Percentiles rank a stretch among this genome's conserved stretches.
These are phyloP conservation scores for Andrena bicolor DNA, from an alignment of 2,888 invertebrate genomes.

Conservation along the genomic window DNA sequence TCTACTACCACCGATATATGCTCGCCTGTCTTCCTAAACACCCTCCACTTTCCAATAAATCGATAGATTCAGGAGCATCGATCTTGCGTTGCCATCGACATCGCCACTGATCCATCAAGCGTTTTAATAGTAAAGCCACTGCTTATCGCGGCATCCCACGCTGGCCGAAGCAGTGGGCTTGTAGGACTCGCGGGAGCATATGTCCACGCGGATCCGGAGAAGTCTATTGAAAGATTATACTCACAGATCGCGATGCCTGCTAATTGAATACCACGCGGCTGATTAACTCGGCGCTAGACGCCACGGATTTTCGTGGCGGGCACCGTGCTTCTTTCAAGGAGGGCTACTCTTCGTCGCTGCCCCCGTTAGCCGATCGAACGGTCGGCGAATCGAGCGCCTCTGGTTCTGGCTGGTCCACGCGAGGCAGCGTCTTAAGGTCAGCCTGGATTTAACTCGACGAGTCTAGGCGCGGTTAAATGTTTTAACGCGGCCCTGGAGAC, in stretches of 20 bases:
- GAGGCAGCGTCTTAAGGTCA: conserved; percentile 23
- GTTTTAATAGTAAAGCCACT: conserved; percentile 16
- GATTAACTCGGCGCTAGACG: not conserved
- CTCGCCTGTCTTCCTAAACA: not conserved
- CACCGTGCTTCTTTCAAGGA: not conserved
- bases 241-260: not conserved
- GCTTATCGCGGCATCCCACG: conserved; percentile 36
- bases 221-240: conserved; percentile 28
- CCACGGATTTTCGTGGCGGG: not conserved
- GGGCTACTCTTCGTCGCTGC: not conserved
- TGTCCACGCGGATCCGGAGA: conserved; percentile 20
- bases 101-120: conserved; percentile 27
- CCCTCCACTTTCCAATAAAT: not conserved
- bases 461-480: conserved; percentile 60
- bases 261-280: conserved; percentile 18
- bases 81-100: conserved; percentile 18
- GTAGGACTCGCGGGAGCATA: not conserved
- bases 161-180: not conserved
- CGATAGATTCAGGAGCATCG: not conserved
- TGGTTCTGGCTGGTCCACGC: conserved; percentile 1
- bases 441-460: conserved; percentile 40
- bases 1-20: conserved; percentile 15
- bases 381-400: conserved; percentile 6
- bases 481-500: conserved; percentile 58
- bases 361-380: conserved; percentile 15